phyloP scores from a whole-genome alignment of 2,888 invertebrate species.

The Drosophila rellima region DNA sequence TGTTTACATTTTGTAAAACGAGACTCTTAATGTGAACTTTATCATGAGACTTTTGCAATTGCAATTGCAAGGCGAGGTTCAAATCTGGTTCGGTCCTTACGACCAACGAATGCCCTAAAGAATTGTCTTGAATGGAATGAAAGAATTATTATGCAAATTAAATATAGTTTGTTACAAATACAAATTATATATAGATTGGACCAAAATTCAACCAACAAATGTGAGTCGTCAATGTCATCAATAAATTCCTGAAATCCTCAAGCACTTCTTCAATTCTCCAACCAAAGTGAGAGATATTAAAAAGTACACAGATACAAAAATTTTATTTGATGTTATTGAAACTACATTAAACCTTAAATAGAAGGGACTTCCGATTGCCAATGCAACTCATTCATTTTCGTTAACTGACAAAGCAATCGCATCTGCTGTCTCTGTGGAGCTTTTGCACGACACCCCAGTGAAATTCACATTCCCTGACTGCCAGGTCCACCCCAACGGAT shows the following conservation, averaged over 20 bases:
- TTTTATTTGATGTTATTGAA: no score
- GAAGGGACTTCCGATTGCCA: constrained; percentile 13
- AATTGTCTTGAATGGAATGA: no score
- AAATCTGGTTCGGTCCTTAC: background rate
- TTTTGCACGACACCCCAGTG: constrained; percentile 32
- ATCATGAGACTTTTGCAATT: constrained; percentile 77
- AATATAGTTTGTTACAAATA: no score
- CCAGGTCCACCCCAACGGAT: constrained; percentile 55
- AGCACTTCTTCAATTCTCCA: no score
- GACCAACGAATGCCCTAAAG: constrained; percentile 26
- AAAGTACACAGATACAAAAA: no score
- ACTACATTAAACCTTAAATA: no score
- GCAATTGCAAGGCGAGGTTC: constrained; percentile 45
- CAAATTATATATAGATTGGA: no score
- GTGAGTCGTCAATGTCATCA: no score
- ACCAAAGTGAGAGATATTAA: no score
- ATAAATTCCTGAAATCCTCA: no score
- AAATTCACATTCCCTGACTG: constrained; percentile 17
- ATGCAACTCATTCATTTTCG: background rate
- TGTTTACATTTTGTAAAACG: constrained; percentile 85
- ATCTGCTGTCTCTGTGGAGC: constrained; percentile 7
- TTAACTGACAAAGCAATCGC: constrained; percentile 30
- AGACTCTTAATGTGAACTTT: constrained; percentile 85
- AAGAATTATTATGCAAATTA: no score
- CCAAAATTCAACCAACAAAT: no score